A percentile compares a stretch with the other conserved stretches of the same genome.
Conservation (phyloP, 2,888 invertebrate species). For the Mylabris sibirica region DNA sequence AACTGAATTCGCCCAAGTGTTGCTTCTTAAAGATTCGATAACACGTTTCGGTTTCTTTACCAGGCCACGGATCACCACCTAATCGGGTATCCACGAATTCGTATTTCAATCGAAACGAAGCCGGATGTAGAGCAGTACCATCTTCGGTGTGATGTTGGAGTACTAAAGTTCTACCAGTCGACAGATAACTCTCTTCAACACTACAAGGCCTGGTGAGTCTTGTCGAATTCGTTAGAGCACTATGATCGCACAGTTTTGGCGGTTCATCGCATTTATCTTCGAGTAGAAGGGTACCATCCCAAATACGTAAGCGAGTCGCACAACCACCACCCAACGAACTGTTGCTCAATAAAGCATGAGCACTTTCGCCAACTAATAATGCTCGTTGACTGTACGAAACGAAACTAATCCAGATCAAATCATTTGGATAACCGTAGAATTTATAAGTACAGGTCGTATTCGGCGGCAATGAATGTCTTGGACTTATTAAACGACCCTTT, state of each 20-base stretch:
- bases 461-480: constrained; percentile 84
- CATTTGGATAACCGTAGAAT: constrained; percentile 79
- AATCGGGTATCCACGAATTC: constrained; percentile 85
- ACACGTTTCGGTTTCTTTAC: constrained; percentile 61
- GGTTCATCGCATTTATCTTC: constrained; percentile 80
- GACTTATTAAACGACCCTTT: constrained; percentile 78
- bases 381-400: constrained; percentile 84
- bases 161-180: constrained; percentile 62
- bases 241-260: constrained; percentile 84
- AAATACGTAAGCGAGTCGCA: constrained; percentile 75
- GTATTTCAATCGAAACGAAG: constrained; percentile 76
- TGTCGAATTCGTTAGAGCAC: constrained; percentile 74
- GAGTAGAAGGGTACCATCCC: constrained; percentile 75
- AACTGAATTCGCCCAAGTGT: constrained; percentile 69
- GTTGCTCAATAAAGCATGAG: constrained; percentile 53
- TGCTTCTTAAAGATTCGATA: constrained; percentile 71
- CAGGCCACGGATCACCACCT: constrained; percentile 72
- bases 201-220: constrained; percentile 82
- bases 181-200: constrained; percentile 80
- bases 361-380: constrained; percentile 66
- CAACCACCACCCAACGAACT: constrained; percentile 63
- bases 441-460: constrained; percentile 88
- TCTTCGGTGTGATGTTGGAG: constrained; percentile 69
- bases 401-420: constrained; percentile 88
- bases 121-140: constrained; percentile 83